phyloP scores from a whole-genome alignment of 2,797 vertebrate species.

The Sebastes ruberrimus region DNA sequence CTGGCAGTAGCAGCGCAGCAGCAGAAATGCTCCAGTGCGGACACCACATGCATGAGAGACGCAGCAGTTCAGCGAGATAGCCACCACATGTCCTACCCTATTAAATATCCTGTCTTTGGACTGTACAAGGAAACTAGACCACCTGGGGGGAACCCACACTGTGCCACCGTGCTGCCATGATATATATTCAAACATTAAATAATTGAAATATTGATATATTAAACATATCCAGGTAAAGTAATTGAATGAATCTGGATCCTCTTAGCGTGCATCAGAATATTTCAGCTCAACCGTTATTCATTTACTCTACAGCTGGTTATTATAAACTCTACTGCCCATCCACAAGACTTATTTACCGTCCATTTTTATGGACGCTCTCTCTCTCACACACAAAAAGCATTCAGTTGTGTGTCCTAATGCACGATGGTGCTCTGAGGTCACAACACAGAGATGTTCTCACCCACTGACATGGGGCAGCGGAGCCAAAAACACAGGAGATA shows the following conservation, averaged over 20 bases:
- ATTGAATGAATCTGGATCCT: constrained; percentile 1
- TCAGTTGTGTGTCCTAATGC: constrained; percentile 6
- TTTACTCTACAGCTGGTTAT: constrained; percentile 23
- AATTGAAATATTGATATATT: not conserved
- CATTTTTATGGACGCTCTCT: constrained; percentile 7
- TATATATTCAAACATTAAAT: not conserved
- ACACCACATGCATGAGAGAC: too few species aligned
- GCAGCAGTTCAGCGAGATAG: too few species aligned
- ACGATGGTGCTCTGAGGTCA: constrained; percentile 16
- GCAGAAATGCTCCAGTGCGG: too few species aligned
- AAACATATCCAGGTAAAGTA: not conserved
- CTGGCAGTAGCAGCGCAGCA: too few species aligned
- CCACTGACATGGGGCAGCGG: not conserved
- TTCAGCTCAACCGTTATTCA: not conserved
- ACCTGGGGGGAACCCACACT: not conserved
- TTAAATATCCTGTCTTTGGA: not conserved
- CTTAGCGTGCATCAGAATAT: not conserved
- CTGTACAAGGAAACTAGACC: not conserved
- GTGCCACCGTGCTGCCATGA: not conserved
- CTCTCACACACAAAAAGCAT: not conserved
- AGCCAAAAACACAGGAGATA: constrained; percentile 46
- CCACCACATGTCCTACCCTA: not conserved
- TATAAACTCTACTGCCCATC: not conserved
- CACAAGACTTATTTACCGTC: constrained; percentile 10
- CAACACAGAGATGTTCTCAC: constrained; percentile 12